Evolutionary conservation across 1,140 invertebrate species (phyloP).

Genomic region (Medauroidea extradentata): DNA sequence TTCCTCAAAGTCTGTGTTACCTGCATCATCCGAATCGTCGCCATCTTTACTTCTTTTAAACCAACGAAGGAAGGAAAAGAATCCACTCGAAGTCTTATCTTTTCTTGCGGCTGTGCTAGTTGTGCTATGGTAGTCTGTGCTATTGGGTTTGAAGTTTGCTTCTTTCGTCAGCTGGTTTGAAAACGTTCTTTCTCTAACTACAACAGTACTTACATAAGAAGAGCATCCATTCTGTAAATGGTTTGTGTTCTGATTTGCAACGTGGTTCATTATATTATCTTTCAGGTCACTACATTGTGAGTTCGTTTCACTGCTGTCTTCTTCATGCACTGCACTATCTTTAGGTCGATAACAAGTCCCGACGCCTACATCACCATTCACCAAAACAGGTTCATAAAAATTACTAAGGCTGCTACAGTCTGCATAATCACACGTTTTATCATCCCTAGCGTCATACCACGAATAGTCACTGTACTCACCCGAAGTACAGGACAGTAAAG

Average conservation of each 20-base stretch:
- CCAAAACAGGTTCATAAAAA: constrained; percentile 1
- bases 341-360: not conserved
- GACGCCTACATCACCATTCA: not conserved
- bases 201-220: too few relatives aligned
- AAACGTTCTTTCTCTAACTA: too few relatives aligned
- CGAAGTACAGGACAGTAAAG: not conserved
- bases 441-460: constrained; percentile 15
- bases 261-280: too few relatives aligned
- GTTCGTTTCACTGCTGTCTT: too few relatives aligned
- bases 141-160: constrained; percentile 6
- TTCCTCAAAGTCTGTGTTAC: constrained; percentile 15
- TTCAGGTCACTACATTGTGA: too few relatives aligned
- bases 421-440: not conserved
- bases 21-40: constrained; percentile 15
- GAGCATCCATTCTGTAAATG: too few relatives aligned
- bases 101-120: not conserved
- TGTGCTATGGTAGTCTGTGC: not conserved
- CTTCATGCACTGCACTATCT: too few relatives aligned
- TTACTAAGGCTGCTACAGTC: too few relatives aligned
- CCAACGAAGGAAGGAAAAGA: constrained; percentile 50
- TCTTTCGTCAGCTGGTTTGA: constrained; percentile 5
- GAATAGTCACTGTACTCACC: constrained; percentile 13
- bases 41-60: constrained; percentile 37
- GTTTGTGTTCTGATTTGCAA: too few relatives aligned
- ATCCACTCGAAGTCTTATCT: constrained; percentile 28